Percentiles rank a stretch among this genome's conserved stretches.
Conservation (phyloP, 2,113 vertebrate genomes). For the Oryctolagus cuniculus region mOryCun1.1 NC_091445.1:7152001-7152500, state of each 20-base stretch:
- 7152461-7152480: conserved; percentile 96
- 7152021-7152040: background rate
- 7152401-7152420: background rate
- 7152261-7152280: background rate
- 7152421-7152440: conserved; percentile 94
- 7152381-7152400: background rate
- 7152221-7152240: background rate
- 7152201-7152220: background rate
- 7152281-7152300: background rate
- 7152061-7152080: background rate
- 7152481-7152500: conserved; percentile 96
- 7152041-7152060: background rate
- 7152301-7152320: background rate
- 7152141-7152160: background rate
- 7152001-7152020: conserved; percentile 13
- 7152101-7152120: background rate
- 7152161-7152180: background rate
- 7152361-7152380: background rate
- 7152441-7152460: conserved; percentile 97
- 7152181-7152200: background rate
- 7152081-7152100: background rate
- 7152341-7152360: background rate
- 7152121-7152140: background rate
- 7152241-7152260: background rate
- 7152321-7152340: background rate